phyloP scores from a whole-genome alignment of 1,140 invertebrate species.

The Pentalonia nigronervosa region DNA sequence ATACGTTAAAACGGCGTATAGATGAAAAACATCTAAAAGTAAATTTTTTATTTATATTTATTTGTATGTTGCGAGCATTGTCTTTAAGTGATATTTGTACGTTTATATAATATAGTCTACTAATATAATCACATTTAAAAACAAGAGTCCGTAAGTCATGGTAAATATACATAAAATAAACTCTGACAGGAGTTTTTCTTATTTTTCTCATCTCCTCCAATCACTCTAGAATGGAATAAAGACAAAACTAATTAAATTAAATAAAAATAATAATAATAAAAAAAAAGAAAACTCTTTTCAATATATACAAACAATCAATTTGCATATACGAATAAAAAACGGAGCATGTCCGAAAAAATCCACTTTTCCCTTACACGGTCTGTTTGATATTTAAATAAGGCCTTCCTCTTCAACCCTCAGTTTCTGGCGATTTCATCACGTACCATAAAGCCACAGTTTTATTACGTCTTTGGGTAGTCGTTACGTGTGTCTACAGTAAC shows the following conservation, averaged over 20 bases:
- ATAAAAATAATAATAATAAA: conserved; percentile 1
- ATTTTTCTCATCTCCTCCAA: neutral
- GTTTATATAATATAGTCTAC: neutral
- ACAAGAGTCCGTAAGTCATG: neutral
- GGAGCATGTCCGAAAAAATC: conserved; percentile 25
- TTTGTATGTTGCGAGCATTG: neutral
- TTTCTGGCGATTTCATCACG: conserved; percentile 53
- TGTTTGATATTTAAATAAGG: conserved; percentile 54
- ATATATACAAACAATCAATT: conserved; percentile 18
- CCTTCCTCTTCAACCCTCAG: neutral
- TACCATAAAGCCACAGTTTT: conserved; percentile 50
- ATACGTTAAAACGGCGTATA: neutral
- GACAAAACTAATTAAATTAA: neutral
- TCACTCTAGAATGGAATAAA: conserved; percentile 2
- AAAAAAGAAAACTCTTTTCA: neutral
- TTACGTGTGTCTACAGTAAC: conserved; percentile 33
- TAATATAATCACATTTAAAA: neutral
- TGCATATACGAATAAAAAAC: neutral
- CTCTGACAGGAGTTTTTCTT: neutral
- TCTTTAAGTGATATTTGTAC: neutral
- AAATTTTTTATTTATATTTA: neutral
- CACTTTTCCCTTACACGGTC: conserved; percentile 28
- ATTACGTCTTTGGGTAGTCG: conserved; percentile 48
- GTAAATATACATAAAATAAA: conserved; percentile 2
- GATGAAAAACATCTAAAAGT: neutral